Percentiles rank a stretch among this genome's conserved stretches.
Conservation (phyloP, 2,888 invertebrate species). For the Hemistola chrysoprasaria region DNA sequence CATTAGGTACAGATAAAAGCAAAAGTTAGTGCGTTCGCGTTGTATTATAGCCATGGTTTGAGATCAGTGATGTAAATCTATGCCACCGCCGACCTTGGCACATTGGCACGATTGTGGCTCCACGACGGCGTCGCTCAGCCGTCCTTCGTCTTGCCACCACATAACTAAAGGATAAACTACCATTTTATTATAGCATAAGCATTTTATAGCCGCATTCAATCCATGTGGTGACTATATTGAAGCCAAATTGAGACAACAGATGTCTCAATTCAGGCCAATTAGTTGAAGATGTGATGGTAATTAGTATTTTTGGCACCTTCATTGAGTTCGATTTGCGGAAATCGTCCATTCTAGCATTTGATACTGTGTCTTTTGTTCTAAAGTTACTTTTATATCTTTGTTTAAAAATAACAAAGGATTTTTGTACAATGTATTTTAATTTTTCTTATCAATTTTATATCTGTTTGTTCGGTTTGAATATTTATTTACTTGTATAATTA, state of each 20-base stretch:
- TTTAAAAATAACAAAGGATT: too few species aligned
- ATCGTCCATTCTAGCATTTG: too few species aligned
- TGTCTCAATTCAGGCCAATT: constrained; percentile 39
- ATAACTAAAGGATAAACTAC: constrained; percentile 4
- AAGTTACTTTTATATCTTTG: too few species aligned
- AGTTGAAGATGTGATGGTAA: constrained; percentile 26
- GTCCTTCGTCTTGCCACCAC: constrained; percentile 29
- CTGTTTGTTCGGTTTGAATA: too few species aligned
- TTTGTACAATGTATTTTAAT: too few species aligned
- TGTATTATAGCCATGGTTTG: constrained; percentile 8
- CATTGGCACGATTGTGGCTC: constrained; percentile 48
- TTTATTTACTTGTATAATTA: too few species aligned
- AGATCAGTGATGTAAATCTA: constrained; percentile 36
- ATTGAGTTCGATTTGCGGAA: too few species aligned
- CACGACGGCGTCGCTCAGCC: constrained; percentile 30
- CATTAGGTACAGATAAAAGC: constrained; percentile 1
- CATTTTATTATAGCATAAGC: too few species aligned
- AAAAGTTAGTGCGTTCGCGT: constrained; percentile 1
- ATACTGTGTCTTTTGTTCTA: too few species aligned
- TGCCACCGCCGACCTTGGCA: constrained; percentile 51
- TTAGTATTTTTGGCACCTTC: too few species aligned
- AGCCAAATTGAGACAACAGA: constrained; percentile 42
- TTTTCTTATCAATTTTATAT: too few species aligned
- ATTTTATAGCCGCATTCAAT: too few species aligned
- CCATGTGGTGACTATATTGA: constrained; percentile 24